Evolutionary conservation across 2,888 invertebrate species (phyloP), one percentile per base, ranked within the genome.

Genomic region (Caenorhabditis macrosperma): DNA sequence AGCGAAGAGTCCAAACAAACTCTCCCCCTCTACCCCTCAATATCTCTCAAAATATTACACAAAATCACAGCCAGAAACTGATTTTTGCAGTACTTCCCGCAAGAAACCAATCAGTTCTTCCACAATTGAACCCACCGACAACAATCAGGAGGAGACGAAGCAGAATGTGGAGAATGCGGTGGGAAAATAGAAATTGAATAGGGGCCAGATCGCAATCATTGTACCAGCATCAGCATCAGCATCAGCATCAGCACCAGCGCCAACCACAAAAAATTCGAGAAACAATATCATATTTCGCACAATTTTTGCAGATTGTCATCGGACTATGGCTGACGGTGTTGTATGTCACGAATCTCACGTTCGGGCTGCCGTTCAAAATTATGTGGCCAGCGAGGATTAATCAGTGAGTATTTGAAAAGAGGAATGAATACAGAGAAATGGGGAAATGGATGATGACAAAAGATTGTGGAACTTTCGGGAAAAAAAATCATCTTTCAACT

Each of bases 331-430:
- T 68, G 17, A 57, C 64, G 26, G 77, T 77, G 6, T 55, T 77
- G 22, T 72, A 78, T 50, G 48, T 78, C 50, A 78, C 78, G 5
- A 78, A 78, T 30, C 66, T 61, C 55, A 46, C 67, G 12, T 78
- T 78, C 28, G 78, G 78, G 17, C 48, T 78, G 10, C 78, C 78
- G 20, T 57, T 78, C 10, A 28, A 67, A n/a, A 78, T 78, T 46
- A 67, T 78, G 78, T 72, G 72, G 66, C 78, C 78, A 15, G 78
- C 69, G 12, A 54, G 63, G 20, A 71, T 78, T 15, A 78, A 78
- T 22, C 78, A 78, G 78, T 78, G n/a, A 67, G 78, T 46, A 7
- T 48, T 35, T 28, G 12, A 30, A 30, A 5, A 9, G 22, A 35
- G 55, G 20, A 17, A 52, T 9, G 9, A 15, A 28, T 30, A 15